Evolutionary conservation across 2,888 invertebrate genomes (phyloP).

Genomic region (Eudemis profundana): DNA sequence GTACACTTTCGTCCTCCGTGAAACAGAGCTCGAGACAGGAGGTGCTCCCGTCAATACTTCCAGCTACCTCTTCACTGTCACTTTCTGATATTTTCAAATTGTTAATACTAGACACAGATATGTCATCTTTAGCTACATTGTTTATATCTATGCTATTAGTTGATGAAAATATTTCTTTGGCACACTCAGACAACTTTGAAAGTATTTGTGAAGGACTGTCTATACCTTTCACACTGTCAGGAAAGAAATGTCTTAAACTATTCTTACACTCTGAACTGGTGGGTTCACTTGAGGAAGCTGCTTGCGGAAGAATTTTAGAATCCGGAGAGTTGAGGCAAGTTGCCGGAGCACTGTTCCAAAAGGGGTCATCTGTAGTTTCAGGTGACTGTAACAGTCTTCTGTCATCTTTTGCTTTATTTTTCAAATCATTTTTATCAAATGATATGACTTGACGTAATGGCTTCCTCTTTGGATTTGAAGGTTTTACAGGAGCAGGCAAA

Average conservation of each 20-base stretch:
- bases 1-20: slow-evolving; percentile 75
- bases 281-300: slow-evolving; percentile 75
- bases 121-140: slow-evolving; percentile 69
- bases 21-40: slow-evolving; percentile 81
- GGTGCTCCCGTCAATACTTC: slow-evolving; percentile 79
- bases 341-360: slow-evolving; percentile 86
- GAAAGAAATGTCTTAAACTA: slow-evolving; percentile 76
- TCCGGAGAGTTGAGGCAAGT: slow-evolving; percentile 87
- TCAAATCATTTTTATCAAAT: slow-evolving; percentile 76
- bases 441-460: slow-evolving; percentile 81
- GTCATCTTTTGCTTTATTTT: slow-evolving; percentile 54
- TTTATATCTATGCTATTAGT: slow-evolving; percentile 77
- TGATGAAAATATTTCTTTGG: slow-evolving; percentile 82
- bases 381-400: slow-evolving; percentile 52
- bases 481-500: slow-evolving; percentile 86
- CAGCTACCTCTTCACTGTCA: slow-evolving; percentile 79
- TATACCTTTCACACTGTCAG: slow-evolving; percentile 76
- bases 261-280: slow-evolving; percentile 76
- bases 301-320: slow-evolving; percentile 64
- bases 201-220: slow-evolving; percentile 81
- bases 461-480: slow-evolving; percentile 73
- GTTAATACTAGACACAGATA: slow-evolving; percentile 75
- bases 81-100: slow-evolving; percentile 80
- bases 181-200: slow-evolving; percentile 78
- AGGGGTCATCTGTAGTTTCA: slow-evolving; percentile 57